Evolutionary conservation across 1,140 invertebrate species (phyloP).

Genomic region (Trissolcus basalis): DNA sequence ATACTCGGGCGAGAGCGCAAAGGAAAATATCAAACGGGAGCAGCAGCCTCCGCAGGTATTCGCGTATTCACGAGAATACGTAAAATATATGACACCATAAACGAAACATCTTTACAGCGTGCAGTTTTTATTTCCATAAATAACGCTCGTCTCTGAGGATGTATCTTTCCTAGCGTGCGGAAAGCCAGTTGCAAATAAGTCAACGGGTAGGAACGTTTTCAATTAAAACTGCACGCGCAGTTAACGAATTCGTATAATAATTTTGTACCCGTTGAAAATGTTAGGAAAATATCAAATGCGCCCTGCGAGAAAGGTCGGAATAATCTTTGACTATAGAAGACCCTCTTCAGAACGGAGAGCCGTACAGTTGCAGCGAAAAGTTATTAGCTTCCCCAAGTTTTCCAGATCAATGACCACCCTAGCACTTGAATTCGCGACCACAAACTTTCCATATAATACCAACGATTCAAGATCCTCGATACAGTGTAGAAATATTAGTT

Average conservation of each 20-base stretch:
- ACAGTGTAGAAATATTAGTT: slow-evolving; percentile 39
- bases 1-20: slow-evolving; percentile 41
- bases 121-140: slow-evolving; percentile 55
- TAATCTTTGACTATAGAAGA: slow-evolving; percentile 13
- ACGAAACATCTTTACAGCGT: slow-evolving; percentile 52
- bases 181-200: slow-evolving; percentile 1
- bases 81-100: slow-evolving; percentile 56
- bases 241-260: neutral
- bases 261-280: neutral
- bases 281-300: too few relatives aligned
- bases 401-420: slow-evolving; percentile 48
- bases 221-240: too few relatives aligned
- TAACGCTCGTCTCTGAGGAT: slow-evolving; percentile 27
- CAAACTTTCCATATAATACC: slow-evolving; percentile 46
- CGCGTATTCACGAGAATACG: slow-evolving; percentile 45
- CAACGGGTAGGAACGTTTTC: too few relatives aligned
- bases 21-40: slow-evolving; percentile 51
- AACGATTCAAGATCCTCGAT: slow-evolving; percentile 9
- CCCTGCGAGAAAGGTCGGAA: slow-evolving; percentile 3
- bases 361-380: slow-evolving; percentile 18
- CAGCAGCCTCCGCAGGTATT: slow-evolving; percentile 40
- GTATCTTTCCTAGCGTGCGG: too few relatives aligned
- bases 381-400: slow-evolving; percentile 42
- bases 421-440: slow-evolving; percentile 34
- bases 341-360: neutral